Conservation (phyloP, 2,888 invertebrate genomes). For the Drosophila nr. medialis region DNA sequence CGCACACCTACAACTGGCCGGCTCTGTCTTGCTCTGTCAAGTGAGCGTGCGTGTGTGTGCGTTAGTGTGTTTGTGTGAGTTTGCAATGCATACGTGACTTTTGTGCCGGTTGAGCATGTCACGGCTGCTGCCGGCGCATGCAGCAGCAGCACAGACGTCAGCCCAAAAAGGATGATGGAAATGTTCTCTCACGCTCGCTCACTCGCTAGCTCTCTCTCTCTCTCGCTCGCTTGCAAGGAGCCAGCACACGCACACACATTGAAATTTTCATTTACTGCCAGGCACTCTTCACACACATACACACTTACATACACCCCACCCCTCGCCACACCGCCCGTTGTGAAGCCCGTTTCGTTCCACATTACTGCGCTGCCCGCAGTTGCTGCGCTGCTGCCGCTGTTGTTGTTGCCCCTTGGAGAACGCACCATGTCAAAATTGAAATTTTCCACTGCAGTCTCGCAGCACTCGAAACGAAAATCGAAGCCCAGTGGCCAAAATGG, state of each 20-base stretch:
- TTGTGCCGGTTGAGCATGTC: conserved; percentile 72
- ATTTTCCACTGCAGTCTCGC: conserved; percentile 73
- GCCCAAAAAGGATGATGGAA: conserved; percentile 65
- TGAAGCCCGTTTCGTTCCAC: conserved; percentile 66
- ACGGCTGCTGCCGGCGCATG: conserved; percentile 45
- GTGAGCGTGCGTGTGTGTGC: conserved; percentile 9
- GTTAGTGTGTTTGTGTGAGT: conserved; percentile 28
- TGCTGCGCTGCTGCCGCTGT: conserved; percentile 37
- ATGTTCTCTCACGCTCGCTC: conserved; percentile 52
- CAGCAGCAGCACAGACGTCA: conserved; percentile 35
- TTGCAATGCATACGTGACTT: conserved; percentile 73
- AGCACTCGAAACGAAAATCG: conserved; percentile 65
- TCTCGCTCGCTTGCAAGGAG: conserved; percentile 4
- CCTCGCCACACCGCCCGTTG: conserved; percentile 58
- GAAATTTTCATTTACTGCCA: conserved; percentile 19
- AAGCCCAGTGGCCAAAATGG: conserved; percentile 63
- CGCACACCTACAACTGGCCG: conserved; percentile 68
- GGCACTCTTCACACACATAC: conserved; percentile 4
- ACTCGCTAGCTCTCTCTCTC: conserved; percentile 3
- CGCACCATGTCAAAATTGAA: conserved; percentile 74
- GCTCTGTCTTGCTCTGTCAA: conserved; percentile 41
- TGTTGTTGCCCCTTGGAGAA: conserved; percentile 49
- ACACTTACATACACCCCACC: conserved; percentile 4
- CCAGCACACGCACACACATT: conserved; percentile 2
- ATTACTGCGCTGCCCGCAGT: conserved; percentile 61